Evolutionary conservation across 1,140 invertebrate genomes (phyloP).

Genomic region (Bombus difficillimus): DNA sequence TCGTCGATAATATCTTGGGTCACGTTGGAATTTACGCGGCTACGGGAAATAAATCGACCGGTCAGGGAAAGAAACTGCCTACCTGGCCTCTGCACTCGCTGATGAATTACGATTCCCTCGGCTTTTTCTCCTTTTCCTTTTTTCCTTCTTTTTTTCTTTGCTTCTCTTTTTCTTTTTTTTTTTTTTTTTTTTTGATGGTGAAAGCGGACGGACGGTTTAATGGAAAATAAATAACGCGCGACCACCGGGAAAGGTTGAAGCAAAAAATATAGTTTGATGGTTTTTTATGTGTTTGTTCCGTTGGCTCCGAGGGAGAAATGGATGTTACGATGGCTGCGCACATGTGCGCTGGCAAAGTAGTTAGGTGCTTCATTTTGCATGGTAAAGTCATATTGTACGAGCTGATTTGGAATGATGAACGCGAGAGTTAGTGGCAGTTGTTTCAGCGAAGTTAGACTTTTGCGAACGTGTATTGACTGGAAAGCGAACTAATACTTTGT

Average conservation of each 20-base stretch:
- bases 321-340: not conserved
- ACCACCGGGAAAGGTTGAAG: not conserved
- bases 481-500: not conserved
- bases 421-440: not conserved
- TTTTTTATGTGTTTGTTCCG: conserved; percentile 3
- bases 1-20: conserved; percentile 25
- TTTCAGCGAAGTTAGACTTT: not conserved
- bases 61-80: not conserved
- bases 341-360: not conserved
- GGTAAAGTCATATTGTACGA: not conserved
- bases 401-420: not conserved
- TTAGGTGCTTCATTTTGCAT: not conserved
- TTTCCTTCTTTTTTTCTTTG: not conserved
- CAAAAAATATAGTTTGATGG: not conserved
- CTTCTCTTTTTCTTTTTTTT: not conserved
- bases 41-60: conserved; percentile 13
- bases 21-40: conserved; percentile 1
- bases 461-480: not conserved
- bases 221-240: conserved; percentile 30
- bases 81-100: too few relatives aligned
- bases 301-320: not conserved
- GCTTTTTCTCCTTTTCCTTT: not conserved
- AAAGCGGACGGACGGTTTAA: conserved; percentile 22
- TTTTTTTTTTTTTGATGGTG: not conserved
- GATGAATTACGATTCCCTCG: conserved; percentile 28